Base-by-base conservation (phyloP, 2,888 invertebrate genomes). In the Encarsia formosa region DNA sequence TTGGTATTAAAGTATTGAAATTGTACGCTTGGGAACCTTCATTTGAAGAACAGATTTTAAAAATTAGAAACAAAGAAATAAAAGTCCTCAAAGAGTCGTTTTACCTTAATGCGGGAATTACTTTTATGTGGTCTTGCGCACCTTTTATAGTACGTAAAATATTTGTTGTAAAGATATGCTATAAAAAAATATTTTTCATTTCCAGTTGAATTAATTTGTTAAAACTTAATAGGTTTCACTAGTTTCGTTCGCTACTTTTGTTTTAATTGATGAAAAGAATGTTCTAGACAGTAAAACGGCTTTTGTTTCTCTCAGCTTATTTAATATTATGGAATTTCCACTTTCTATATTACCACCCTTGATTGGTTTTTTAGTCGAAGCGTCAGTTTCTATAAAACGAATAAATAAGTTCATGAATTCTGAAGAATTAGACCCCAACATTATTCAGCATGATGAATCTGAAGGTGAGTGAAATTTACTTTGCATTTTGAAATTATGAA, bases 301-400 rank as follows among this genome's bases (percentile, higher is more conserved):
- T 70, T 98, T 98, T 80, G 95, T 96, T 68, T 91, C 96, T 68
- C 82, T 98, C 70, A 91, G 96, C 74, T 86, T 97, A 75, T 95
- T 98, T 85, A 96, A 97, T 81, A 93, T 97, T 67, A 85, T 98
- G 68, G 84, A 96, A 75, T 92, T 95, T 75, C 96, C 97, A 67
- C 83, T 98, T 76, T 90, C 91, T 72, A 89, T 96, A 88, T 84
- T 95, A 77, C 95, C 96, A 71, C 93, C 93, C 87, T 87, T 95
- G 82, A 89, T 96, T 74, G 86, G 88, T 71, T 90, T 88, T 78
- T 80, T 90, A 75, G 88, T 92, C 70, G 90, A 91, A 86, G 91
- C 91, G 5, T 81, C 83, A 66, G 96, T 97, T 41, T 96, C 96
- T 58, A 84, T 96, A 56, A 86, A 87, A 68, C 83, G 97, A 73